phyloP scores from a whole-genome alignment of 2,888 invertebrate species.

The Cantharis rufa region DNA sequence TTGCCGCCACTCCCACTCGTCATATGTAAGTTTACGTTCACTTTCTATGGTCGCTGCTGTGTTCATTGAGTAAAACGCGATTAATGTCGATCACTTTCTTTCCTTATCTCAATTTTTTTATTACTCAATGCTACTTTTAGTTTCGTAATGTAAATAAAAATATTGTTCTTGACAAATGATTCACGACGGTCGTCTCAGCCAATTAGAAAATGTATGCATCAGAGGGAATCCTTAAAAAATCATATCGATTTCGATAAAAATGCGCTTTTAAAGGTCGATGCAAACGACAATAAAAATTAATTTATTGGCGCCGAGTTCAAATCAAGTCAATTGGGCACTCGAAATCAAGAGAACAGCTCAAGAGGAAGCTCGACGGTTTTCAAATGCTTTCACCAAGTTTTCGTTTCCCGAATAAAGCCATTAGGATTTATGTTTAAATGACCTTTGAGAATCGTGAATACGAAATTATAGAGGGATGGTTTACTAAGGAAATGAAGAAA shows the following conservation, averaged over 20 bases:
- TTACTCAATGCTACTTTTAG: neutral
- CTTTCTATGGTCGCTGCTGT: neutral
- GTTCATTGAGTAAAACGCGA: neutral
- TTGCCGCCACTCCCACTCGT: conserved; percentile 32
- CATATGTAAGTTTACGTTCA: conserved; percentile 17
- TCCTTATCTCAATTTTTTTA: neutral
- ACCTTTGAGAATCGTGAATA: neutral
- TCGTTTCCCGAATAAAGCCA: neutral
- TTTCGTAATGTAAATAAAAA: neutral
- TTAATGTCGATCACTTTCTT: neutral
- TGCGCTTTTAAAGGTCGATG: neutral
- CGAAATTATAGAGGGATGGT: neutral
- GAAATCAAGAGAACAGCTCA: neutral
- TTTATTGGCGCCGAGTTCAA: neutral
- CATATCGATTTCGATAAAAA: neutral
- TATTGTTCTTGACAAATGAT: neutral
- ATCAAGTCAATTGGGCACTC: neutral
- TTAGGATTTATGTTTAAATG: neutral
- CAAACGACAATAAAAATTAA: neutral
- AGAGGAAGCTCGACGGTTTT: neutral
- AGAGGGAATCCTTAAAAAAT: neutral
- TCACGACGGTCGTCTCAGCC: neutral
- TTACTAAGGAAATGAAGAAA: neutral
- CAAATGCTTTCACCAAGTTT: neutral
- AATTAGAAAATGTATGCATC: neutral